Conservation (phyloP, 2,113 vertebrate species). For the Morone chrysops region DNA sequence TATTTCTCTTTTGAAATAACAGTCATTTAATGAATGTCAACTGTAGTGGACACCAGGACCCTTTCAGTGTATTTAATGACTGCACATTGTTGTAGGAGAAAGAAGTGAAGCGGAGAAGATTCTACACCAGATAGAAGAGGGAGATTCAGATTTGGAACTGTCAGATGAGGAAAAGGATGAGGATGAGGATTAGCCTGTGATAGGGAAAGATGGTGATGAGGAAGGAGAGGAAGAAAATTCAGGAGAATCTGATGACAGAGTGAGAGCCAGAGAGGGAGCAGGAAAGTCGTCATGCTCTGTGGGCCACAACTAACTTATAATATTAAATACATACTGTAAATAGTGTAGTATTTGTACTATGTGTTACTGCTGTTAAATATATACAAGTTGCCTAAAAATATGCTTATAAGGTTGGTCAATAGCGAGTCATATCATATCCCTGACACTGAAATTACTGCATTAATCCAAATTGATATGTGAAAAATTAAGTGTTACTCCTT, state of each 20-base stretch:
- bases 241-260: not conserved
- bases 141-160: not conserved
- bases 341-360: no score
- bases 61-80: not conserved
- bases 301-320: no score
- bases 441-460: no score
- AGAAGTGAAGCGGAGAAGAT: slow-evolving; percentile 1
- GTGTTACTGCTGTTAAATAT: no score
- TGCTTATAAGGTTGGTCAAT: no score
- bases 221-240: not conserved
- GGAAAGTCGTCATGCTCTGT: no score
- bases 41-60: not conserved
- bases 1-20: not conserved
- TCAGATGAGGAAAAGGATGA: not conserved
- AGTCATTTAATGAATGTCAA: not conserved
- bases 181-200: not conserved
- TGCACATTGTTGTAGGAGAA: not conserved
- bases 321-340: no score
- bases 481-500: no score
- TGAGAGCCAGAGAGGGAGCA: not conserved
- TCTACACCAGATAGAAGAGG: not conserved
- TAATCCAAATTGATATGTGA: no score
- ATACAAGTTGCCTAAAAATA: no score
- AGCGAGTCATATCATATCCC: no score
- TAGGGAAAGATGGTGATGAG: not conserved